Evolutionary conservation across 2,113 vertebrate species (phyloP).

Genomic region (Corythaixoides concolor): DNA sequence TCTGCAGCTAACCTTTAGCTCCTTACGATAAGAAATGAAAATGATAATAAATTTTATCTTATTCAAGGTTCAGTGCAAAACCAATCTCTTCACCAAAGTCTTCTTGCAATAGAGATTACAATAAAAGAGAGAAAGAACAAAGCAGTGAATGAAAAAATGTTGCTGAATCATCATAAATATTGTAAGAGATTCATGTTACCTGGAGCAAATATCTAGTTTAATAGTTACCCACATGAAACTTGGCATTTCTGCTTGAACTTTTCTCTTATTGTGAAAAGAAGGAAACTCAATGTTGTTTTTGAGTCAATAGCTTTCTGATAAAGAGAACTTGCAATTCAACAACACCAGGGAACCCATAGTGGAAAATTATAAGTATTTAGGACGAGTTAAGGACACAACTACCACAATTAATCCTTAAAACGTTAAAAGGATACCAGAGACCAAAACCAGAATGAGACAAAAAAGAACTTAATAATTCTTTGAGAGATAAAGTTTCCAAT

Average conservation of each 20-base stretch:
- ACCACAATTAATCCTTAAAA: background rate
- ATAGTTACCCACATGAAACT: background rate
- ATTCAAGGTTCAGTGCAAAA: background rate
- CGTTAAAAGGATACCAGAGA: background rate
- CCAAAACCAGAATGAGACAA: background rate
- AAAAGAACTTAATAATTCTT: background rate
- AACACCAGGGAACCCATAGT: background rate
- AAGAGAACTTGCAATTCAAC: background rate
- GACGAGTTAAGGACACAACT: background rate
- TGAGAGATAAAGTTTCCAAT: background rate
- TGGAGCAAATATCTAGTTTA: background rate
- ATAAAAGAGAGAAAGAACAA: background rate
- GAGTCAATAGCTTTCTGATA: background rate
- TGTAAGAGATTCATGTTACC: background rate
- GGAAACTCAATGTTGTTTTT: background rate
- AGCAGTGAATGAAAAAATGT: background rate
- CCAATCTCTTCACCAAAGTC: conserved; percentile 11
- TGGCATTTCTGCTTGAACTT: background rate
- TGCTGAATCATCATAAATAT: background rate
- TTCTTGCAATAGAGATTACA: background rate
- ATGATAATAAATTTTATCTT: background rate
- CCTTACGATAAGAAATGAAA: background rate
- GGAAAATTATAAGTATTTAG: background rate
- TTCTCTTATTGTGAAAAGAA: background rate
- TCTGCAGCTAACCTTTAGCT: conserved; percentile 4